Evolutionary conservation across 2,888 invertebrate species (phyloP), one percentile per base, ranked within the genome.

Genomic region (Molorchus minor): DNA sequence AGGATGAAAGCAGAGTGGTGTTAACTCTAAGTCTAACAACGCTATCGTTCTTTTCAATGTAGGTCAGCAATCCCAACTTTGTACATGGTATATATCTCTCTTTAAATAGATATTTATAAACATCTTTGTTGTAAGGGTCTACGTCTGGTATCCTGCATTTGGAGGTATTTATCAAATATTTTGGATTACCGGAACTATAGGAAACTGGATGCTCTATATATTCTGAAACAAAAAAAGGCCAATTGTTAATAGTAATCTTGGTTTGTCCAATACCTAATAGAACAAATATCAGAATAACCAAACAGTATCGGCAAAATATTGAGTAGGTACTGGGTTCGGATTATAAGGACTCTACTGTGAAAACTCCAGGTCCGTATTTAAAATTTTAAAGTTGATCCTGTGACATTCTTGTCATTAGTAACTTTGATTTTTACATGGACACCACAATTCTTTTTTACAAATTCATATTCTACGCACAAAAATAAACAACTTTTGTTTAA

Each of bases 71-170:
- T 21, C 63, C 61, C 47, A 67, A 60, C 15, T 67, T 64, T 13
- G 72, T 67, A 51, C 76, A 76, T n/a, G 54, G 29, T 5, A 59
- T 44, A 25, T 73, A 72, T 20, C 68, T 56, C 58, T 72, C 68
- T 45, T 66, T 61, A 16, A 51, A 30, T 16, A 70, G 61, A 57
- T 65, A 75, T 1, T 68, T 68, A 13, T 65, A 60, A 16, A 73
- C 68, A 15, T 76, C 76, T 21, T 62, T 60, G 56, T 71, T 73
- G 44, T 70, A 70, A 2, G 76, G 74, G 44, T 74, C 68, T 17
- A 70, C 55, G 33, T 71, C 69, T n/a, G 73, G 71, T 49, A 76
- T 76, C 60, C 67, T 69, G 49, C 76, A 76, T 10, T 68, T 68
- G 3, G 64, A 58, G 10, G 70, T 75, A 21, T 73, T 68, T 19